A percentile compares a stretch with the other conserved stretches of the same genome.
Evolutionary conservation across 2,888 invertebrate species (phyloP).

Genomic region (Pristionchus arcanus): DNA sequence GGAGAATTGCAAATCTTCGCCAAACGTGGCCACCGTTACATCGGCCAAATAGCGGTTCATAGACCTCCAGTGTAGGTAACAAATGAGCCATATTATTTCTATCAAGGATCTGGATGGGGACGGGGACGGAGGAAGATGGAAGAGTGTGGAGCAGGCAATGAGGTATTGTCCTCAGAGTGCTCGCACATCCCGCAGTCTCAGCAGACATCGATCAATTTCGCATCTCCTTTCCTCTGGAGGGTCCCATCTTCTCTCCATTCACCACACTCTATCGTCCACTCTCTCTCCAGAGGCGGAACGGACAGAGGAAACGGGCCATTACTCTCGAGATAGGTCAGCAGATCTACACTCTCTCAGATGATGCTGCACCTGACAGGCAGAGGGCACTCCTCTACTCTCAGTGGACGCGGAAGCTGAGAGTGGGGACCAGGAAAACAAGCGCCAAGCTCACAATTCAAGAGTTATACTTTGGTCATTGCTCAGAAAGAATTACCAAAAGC

Average conservation of each 20-base stretch:
- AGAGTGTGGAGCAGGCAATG: background rate
- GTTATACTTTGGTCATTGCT: no score
- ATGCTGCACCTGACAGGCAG: constrained; percentile 5
- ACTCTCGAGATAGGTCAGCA: background rate
- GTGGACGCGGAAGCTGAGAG: background rate
- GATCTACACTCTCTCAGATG: background rate
- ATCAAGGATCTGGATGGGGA: background rate
- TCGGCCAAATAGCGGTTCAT: no score
- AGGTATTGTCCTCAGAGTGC: constrained; percentile 46
- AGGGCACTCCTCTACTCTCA: background rate
- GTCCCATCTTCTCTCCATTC: background rate
- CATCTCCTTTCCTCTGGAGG: background rate
- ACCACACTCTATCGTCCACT: background rate
- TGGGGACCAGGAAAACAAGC: background rate
- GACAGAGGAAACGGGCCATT: background rate
- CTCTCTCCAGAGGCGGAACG: background rate
- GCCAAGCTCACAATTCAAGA: background rate
- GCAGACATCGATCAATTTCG: background rate
- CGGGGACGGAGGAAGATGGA: background rate
- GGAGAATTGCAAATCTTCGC: no score
- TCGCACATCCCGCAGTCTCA: background rate
- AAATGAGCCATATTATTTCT: background rate
- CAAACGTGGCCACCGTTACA: no score
- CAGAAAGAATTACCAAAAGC: background rate
- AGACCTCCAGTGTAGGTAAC: no score